Evolutionary conservation across 2,113 vertebrate species (phyloP), one percentile per base, ranked within the genome.

Genomic region (Alces alces): DNA sequence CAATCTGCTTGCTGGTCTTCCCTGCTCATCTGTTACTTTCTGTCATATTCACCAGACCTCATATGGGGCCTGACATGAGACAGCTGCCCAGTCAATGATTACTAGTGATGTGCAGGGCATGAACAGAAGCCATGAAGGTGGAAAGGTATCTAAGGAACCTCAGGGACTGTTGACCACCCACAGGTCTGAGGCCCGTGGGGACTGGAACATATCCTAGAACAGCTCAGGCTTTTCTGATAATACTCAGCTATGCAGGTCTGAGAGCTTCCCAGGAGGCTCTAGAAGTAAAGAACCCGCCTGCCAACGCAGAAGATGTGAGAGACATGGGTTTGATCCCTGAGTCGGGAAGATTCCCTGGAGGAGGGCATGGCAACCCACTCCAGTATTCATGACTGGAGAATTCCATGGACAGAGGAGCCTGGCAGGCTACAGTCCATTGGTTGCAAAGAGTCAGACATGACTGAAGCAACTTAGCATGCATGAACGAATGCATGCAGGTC

Each of bases 131-230:
- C 0, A 3, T 3, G 2, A 89, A 16, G 10, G 55, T 3, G 50
- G 61, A n/a, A 23, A 28, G 6, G 3, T 0, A 0, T 39, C 8
- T 45, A 16, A 27, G 39, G 23, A 84, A 54, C 33, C 28, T 17
- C 7, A 30, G 23, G 12, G 23, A 25, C 23, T 66, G 3, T 0
- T 85, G 16, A 55, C 33, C 16, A 54, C 5, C 27, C 28, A 5
- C 8, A 60, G 7, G 16, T n/a, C 39, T 23, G 10, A 39, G 28
- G 30, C 17, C 14, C 2, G 2, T 50, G 58, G 11, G 10, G 28
- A 55, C 14, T 3, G 39, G 17, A 50, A 4, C 7, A n/a, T 43
- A 45, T 12, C 7, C 23, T 4, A 7, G 80, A 28, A 52, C 8
- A 28, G n/a, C 70, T 66, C 55, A 23, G 47, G 73, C 36, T 80